Percentiles rank a stretch among this genome's conserved stretches.
Conservation (phyloP, 2,797 vertebrate species). For the Lutjanus campechanus region DNA sequence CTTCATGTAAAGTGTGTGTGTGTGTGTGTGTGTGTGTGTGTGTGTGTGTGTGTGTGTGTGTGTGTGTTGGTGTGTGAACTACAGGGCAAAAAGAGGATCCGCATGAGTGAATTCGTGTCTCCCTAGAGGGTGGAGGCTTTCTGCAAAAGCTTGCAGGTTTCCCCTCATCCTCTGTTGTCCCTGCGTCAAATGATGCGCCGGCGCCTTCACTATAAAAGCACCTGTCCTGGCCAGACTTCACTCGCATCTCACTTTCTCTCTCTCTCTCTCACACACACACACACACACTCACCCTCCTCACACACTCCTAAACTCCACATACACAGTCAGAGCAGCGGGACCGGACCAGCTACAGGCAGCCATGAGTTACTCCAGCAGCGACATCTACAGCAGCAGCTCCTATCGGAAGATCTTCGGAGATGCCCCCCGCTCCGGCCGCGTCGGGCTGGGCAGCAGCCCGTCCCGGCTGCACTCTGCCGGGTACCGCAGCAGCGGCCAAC, state of each 20-base stretch:
- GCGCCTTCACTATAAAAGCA: slow-evolving; percentile 80
- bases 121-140: slow-evolving; percentile 74
- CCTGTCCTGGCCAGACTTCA: slow-evolving; percentile 74
- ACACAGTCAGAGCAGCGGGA: slow-evolving; percentile 47
- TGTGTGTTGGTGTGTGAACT: slow-evolving; percentile 35
- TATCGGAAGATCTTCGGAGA: slow-evolving; percentile 88
- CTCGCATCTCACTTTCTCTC: slow-evolving; percentile 82
- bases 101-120: slow-evolving; percentile 75
- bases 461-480: slow-evolving; percentile 78
- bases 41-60: not conserved
- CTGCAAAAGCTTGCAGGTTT: slow-evolving; percentile 84
- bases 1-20: not conserved
- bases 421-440: slow-evolving; percentile 80
- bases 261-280: slow-evolving; percentile 56
- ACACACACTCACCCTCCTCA: no score
- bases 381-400: slow-evolving; percentile 85
- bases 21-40: no score
- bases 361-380: slow-evolving; percentile 85
- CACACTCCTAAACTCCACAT: slow-evolving; percentile 67
- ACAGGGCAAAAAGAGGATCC: slow-evolving; percentile 42
- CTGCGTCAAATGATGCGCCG: slow-evolving; percentile 87
- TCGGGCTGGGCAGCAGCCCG: slow-evolving; percentile 80
- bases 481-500: slow-evolving; percentile 81
- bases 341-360: slow-evolving; percentile 33
- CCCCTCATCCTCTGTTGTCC: slow-evolving; percentile 69